Evolutionary conservation across 1,140 invertebrate genomes (phyloP), one percentile per base, ranked within the genome.

Genomic region (Drosophila sturtevanti): DNA sequence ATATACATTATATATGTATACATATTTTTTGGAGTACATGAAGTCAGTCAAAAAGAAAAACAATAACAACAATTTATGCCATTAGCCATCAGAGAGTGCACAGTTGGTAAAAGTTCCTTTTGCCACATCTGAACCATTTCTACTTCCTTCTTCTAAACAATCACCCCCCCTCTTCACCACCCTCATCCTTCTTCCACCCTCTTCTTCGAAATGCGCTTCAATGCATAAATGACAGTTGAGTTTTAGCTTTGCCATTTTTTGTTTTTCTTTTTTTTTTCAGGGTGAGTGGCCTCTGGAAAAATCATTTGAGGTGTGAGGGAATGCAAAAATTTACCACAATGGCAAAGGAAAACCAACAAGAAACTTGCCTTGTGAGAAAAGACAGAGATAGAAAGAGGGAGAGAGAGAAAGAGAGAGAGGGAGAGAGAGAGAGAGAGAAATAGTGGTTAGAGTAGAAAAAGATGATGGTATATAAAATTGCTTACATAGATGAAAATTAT

Each of bases 401-500:
- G 12, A 12, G 11, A 37, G 38, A 41, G 38, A 41, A n/a, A 38
- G 11, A 14, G 4, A 21, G 41, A 48, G 41, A 0, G n/a, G 11
- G 4, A 48, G 16, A 7, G 14, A 21, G 41, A 48, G 41, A 0
- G n/a, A 21, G 4, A 48, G 16, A 7, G 14, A 6, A 6, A 9
- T 9, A 34, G 7, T 34, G 7, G 7, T 6, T 1, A 6, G 4
- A 34, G 31, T 6, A 34, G 31, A 34, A 34, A 6, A 34, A 41
- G 12, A 41, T 0, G 21, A 11, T n/a, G 18, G 16, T 6, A 52
- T 18, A 24, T n/a, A 31, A 56, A 31, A 56, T 34, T 34, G 54
- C 54, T 56, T 56, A 35, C 54, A 56, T 34, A 56, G 27, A 56
- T 56, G 52, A 55, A 56, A 34, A 56, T 56, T 56, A 56, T 55